Evolutionary conservation across 2,888 invertebrate species (phyloP), one percentile per base, ranked within the genome.

Genomic region (Cerceris rybyensis): DNA sequence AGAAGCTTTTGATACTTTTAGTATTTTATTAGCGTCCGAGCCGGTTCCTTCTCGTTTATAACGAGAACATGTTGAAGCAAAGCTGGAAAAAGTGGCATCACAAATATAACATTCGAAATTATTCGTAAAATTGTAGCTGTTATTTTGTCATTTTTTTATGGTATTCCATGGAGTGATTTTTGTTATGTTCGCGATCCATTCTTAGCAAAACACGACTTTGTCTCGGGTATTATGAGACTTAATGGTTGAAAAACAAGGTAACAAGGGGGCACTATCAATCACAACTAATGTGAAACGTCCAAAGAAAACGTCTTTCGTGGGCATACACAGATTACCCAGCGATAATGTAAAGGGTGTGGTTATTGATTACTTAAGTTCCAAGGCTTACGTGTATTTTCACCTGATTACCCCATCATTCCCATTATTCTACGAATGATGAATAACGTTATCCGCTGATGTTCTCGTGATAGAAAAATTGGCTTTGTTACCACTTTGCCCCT

Each of bases 191-290:
- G 46, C 61, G 16, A 43, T 61, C 55, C 55, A 46, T 63, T 17
- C 43, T 54, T 50, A 49, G 79, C 66, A 73, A 67, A 82, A 75
- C 73, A 63, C 28, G n/a, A 78, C 71, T 78, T 78, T 65, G 66
- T 65, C 66, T 70, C 52, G 54, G 65, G 76, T 75, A 76, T 82
- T 80, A 84, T 82, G 82, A 79, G 76, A 76, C 73, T 72, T 84
- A 84, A 83, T 83, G 84, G 75, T 70, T 66, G 78, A 71, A 78
- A 81, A 84, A 82, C 82, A 82, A 72, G 84, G 71, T 55, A 76
- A 75, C 82, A 57, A 43, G 59, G 58, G 43, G 46, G 61, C 13
- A 72, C 80, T 84, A 84, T 83, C 84, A 82, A 83, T 83, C 83
- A 83, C 77, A 76, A 75, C 79, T 84, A 83, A 70, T 76, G 85